Base-by-base conservation (phyloP, 2,113 vertebrate genomes). In the Ageneiosus marmoratus region DNA sequence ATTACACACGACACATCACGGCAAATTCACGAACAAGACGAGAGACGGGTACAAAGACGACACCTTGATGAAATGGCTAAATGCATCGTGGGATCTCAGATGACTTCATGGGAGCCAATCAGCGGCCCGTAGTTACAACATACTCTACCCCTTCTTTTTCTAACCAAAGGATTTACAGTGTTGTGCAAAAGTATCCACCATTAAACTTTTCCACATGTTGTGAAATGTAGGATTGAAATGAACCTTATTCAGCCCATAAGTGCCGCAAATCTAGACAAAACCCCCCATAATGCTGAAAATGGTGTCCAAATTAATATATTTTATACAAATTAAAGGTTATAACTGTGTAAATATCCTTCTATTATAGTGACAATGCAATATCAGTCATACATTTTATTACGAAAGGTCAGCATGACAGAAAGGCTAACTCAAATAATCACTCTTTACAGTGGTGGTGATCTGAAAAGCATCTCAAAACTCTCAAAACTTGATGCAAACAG, bases 1-100 rank as follows among this genome's bases (percentile, higher is more conserved):
- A 70, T 58, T 72, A 83, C 77, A 83, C 72, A 44, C 22, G 53
- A 63, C 48, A 85, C 79, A 70, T 60, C 69, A 75, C 46, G 44
- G 72, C 48, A 76, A 53, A 85, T 60, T 85, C 83, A 80, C 50
- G 41, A 74, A 85, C 27, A 29, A 62, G 53, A 73, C 75, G 67
- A 70, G 67, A 70, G 48, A 84, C 70, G 46, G n/a, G 24, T 27
- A 72, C 62, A 63, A 16, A 73, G 79, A 84, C 79, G 18, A 73
- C 62, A 75, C 53, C 22, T 41, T 75, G 32, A 69, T 58, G 58
- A 79, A 84, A 84, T 27, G 24, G n/a, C 32, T 80, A 72, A 58
- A 76, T 55, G 53, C 24, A 80, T 32, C 53, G 44, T 62, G 56
- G 79, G 62, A 63, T 73, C 24, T 73, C 69, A 10, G 13, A 51